These are phyloP conservation scores for Tachysurus fulvidraco DNA, from an alignment of 2,113 vertebrate species.

Conservation along the genomic window DNA sequence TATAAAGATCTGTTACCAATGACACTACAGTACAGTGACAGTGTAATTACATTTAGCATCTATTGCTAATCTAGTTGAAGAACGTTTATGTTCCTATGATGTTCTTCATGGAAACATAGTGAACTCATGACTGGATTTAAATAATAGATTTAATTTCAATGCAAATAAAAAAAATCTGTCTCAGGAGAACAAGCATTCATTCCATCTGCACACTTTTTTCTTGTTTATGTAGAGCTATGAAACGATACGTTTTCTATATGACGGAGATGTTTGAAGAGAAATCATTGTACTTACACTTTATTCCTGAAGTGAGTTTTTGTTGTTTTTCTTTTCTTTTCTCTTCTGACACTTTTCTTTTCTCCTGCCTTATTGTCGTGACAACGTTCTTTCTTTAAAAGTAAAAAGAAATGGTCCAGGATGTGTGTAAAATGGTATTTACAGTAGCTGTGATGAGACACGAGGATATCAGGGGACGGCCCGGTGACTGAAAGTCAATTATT, in stretches of 20 bases:
- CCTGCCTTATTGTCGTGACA: background rate
- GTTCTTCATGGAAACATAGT: background rate
- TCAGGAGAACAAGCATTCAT: background rate
- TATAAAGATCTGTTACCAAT: background rate
- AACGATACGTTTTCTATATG: background rate
- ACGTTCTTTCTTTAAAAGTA: background rate
- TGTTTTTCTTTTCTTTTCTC: background rate
- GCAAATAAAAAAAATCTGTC: background rate
- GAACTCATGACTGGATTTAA: background rate
- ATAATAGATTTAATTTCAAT: background rate
- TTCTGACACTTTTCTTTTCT: background rate
- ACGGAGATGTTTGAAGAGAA: background rate
- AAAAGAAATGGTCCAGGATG: background rate
- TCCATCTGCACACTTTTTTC: background rate
- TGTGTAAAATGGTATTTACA: background rate
- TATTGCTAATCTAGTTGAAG: background rate
- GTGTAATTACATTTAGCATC: background rate
- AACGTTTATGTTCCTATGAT: background rate
- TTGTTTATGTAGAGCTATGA: background rate
- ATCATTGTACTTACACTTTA: background rate
- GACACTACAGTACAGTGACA: no score
- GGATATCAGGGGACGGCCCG: background rate
- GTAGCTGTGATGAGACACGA: background rate
- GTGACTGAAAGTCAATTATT: conserved; percentile 9
- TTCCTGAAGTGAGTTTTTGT: background rate